These are phyloP conservation scores for Drosophila triauraria DNA, from an alignment of 1,140 invertebrate species.

Conservation along the genomic window DNA sequence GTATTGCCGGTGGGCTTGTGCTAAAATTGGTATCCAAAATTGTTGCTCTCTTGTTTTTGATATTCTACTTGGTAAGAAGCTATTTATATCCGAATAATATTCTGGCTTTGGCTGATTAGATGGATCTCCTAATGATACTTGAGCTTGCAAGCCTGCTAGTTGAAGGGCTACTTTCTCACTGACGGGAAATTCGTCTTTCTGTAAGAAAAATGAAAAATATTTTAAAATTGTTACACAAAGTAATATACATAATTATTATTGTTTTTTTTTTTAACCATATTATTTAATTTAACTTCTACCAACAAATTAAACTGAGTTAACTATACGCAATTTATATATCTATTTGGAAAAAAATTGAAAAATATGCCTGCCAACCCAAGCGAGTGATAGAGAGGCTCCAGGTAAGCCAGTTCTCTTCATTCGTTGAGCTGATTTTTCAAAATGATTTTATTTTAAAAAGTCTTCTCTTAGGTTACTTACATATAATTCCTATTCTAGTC, in stretches of 20 bases:
- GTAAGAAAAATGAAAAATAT: conserved; percentile 36
- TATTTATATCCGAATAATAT: conserved; percentile 92
- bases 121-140: conserved; percentile 96
- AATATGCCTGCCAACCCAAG: too few relatives aligned
- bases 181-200: conserved; percentile 97
- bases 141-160: conserved; percentile 96
- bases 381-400: too few relatives aligned
- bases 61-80: conserved; percentile 92
- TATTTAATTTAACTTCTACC: too few relatives aligned
- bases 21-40: conserved; percentile 94
- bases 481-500: too few relatives aligned
- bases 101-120: conserved; percentile 87
- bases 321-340: too few relatives aligned
- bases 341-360: too few relatives aligned
- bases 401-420: too few relatives aligned
- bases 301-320: too few relatives aligned
- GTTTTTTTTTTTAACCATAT: too few relatives aligned
- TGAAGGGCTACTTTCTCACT: conserved; percentile 97
- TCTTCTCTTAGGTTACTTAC: too few relatives aligned
- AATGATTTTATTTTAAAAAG: too few relatives aligned
- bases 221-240: background rate
- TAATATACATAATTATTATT: background rate
- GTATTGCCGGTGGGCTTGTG: conserved; percentile 95
- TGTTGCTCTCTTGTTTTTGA: conserved; percentile 90
- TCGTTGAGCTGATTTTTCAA: too few relatives aligned